Conservation (phyloP, 2,888 invertebrate genomes). For the Heliconius charithonia region DNA sequence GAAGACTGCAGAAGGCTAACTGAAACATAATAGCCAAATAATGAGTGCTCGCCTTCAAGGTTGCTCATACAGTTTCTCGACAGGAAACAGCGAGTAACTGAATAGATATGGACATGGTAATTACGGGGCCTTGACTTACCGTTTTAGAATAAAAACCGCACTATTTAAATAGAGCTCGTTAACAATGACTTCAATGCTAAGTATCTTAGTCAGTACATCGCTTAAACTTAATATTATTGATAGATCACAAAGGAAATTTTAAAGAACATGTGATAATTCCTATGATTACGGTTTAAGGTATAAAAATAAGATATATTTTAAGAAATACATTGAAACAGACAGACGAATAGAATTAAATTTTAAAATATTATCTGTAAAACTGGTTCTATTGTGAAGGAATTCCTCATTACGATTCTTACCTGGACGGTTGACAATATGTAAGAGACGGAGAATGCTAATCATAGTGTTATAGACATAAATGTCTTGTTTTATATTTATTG, state of each 20-base stretch:
- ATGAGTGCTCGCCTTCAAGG: constrained; percentile 78
- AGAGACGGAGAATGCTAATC: constrained; percentile 11
- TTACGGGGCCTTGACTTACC: constrained; percentile 80
- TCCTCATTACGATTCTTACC: constrained; percentile 44
- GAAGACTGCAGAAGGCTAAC: constrained; percentile 71
- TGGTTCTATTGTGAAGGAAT: constrained; percentile 15
- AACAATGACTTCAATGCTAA: constrained; percentile 53
- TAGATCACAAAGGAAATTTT: neutral
- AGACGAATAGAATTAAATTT: neutral
- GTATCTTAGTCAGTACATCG: constrained; percentile 26
- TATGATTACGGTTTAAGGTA: too few species aligned
- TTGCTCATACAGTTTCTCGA: constrained; percentile 66
- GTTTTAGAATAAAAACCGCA: constrained; percentile 78
- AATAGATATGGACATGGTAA: constrained; percentile 80
- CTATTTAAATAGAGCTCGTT: constrained; percentile 67
- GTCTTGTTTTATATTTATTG: neutral
- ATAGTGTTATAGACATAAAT: neutral
- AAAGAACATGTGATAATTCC: neutral
- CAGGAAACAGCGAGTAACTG: constrained; percentile 77
- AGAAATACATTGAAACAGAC: too few species aligned
- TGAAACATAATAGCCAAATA: constrained; percentile 72
- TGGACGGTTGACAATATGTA: constrained; percentile 1
- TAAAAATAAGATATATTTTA: neutral
- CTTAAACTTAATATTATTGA: neutral
- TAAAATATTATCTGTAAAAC: neutral